Conservation (phyloP, 2,113 vertebrate genomes). For the Mus pahari region DNA sequence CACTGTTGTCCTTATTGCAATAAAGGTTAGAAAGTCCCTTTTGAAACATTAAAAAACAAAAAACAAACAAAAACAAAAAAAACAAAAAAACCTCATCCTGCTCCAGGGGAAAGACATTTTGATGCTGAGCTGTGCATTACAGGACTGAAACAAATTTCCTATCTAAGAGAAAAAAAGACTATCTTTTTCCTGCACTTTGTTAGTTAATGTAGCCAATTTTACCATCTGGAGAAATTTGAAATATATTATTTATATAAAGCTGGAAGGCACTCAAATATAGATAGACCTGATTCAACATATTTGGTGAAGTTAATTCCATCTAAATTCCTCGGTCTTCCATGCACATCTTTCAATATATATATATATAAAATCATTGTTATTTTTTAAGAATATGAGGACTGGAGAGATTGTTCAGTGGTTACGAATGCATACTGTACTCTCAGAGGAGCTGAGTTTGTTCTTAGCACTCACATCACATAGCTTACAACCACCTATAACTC, state of each 20-base stretch:
- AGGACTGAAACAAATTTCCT: background rate
- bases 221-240: background rate
- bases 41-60: background rate
- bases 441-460: background rate
- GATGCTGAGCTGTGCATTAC: background rate
- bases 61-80: no score
- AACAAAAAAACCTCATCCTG: background rate
- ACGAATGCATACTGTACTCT: background rate
- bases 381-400: background rate
- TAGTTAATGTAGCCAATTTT: background rate
- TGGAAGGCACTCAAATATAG: no score
- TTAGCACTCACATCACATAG: background rate
- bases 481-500: background rate
- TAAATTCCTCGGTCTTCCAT: background rate
- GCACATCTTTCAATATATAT: no score
- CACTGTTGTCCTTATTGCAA: conserved; percentile 10
- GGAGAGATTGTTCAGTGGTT: background rate
- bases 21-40: conserved; percentile 21
- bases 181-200: background rate
- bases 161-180: background rate
- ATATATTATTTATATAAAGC: background rate
- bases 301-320: background rate
- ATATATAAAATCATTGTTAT: background rate
- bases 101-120: background rate
- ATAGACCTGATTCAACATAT: background rate